Base-by-base conservation (phyloP, 2,113 vertebrate genomes). In the Lasiurus borealis region DNA sequence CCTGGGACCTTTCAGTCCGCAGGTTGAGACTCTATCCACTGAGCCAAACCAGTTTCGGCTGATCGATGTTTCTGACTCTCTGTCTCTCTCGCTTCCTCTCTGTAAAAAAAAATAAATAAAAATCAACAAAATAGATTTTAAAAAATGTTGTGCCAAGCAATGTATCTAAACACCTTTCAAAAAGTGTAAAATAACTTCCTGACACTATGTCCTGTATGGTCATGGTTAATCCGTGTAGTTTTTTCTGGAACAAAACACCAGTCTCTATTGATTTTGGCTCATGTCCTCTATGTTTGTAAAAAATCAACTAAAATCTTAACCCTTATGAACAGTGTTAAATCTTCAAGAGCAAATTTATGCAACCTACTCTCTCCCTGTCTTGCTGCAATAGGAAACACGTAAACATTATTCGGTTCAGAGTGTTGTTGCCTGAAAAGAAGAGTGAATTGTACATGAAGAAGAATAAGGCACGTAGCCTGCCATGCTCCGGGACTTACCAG, bases 161-260 rank as follows among this genome's bases (percentile, higher is more conserved):
- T 57, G n/a, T 80, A 34, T 72, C 21, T 44, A 76, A 90, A 66
- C 68, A 90, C 25, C 62, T 82, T 85, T 48, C 80, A 82, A 91
- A 89, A 86, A 48, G 50, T 64, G 44, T 88, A 80, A 90, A 88
- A 59, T 78, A 88, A 72, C 25, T 86, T 93, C 54, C 57, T 66
- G 86, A 80, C 25, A 59, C n/a, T 27, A 44, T 91, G 19, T 36
- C 36, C 46, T 88, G 68, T 85, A 8, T 48, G 13, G 6, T 25
- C 13, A 84, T 73, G 10, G 29, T 95, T 50, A 27, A 3, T 82
- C 36, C 68, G 52, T 90, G 72, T 23, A 3, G 15, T 8, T 73
- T 94, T n/a, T 85, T 69, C 76, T 52, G 31, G 52, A 92, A 76
- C 16, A 50, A 62, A 84, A 92, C 23, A 40, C 48, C 40, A 82